Percentiles rank a stretch among this genome's conserved stretches.
Evolutionary conservation across 2,113 vertebrate genomes (phyloP).

Genomic region (Dicrurus megarhynchus): DNA sequence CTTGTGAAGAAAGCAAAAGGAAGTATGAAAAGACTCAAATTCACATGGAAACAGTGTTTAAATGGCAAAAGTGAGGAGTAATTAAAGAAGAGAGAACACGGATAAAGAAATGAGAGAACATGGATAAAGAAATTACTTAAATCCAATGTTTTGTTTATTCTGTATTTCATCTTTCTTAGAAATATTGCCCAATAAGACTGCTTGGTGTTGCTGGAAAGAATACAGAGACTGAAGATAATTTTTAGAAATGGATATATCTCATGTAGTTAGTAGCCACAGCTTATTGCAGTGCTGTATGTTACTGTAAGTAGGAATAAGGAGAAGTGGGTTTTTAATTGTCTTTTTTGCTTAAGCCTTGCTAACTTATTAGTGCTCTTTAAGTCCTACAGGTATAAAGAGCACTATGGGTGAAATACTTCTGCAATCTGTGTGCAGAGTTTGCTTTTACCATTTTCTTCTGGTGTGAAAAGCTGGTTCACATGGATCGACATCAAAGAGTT

Average conservation of each 20-base stretch:
- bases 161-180: not conserved
- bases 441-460: not conserved
- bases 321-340: not conserved
- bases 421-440: not conserved
- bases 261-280: not conserved
- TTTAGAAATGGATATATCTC: not conserved
- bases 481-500: not conserved
- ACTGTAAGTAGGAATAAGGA: not conserved
- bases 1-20: not conserved
- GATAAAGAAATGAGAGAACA: no score
- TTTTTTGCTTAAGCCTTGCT: not conserved
- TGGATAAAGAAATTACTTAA: not conserved
- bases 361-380: not conserved
- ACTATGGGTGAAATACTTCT: not conserved
- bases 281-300: not conserved
- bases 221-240: not conserved
- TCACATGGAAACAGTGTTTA: not conserved
- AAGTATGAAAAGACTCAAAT: not conserved
- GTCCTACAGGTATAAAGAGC: not conserved
- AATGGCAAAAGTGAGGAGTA: not conserved
- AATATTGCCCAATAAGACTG: not conserved
- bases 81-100: not conserved
- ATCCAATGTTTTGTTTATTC: not conserved
- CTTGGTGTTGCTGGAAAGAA: not conserved
- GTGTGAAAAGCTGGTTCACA: not conserved